phyloP scores from a whole-genome alignment of 2,113 vertebrate genomes.

The Rhinoderma darwinii region DNA sequence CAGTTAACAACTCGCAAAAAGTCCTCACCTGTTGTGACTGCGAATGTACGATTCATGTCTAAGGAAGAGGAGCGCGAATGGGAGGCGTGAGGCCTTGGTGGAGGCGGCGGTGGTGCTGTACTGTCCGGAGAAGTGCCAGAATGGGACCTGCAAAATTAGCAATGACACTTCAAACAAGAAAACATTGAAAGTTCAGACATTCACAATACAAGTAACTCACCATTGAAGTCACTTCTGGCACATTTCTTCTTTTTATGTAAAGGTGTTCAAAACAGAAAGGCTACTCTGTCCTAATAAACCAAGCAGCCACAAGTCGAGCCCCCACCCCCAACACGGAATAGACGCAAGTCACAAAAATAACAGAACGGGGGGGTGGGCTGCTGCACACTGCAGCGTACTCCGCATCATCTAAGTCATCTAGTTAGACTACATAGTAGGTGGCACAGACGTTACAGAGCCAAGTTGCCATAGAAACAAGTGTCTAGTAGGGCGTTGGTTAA shows the following conservation, averaged over 20 bases:
- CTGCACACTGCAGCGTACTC: slow-evolving; percentile 17
- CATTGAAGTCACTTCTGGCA: background rate
- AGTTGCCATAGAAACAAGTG: slow-evolving; percentile 44
- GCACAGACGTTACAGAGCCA: slow-evolving; percentile 30
- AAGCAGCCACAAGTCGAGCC: background rate
- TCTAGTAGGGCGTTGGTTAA: slow-evolving; percentile 33
- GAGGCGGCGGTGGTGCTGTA: slow-evolving; percentile 89
- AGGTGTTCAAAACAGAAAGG: background rate
- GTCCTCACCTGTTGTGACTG: slow-evolving; percentile 78
- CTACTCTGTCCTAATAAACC: background rate
- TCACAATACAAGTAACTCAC: background rate
- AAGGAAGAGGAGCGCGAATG: slow-evolving; percentile 97
- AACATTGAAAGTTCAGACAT: background rate
- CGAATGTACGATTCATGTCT: slow-evolving; percentile 95
- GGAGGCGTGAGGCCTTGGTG: slow-evolving; percentile 90
- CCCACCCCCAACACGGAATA: background rate
- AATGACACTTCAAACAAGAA: slow-evolving; percentile 17
- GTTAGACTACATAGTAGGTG: slow-evolving; percentile 27
- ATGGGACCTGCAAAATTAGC: slow-evolving; percentile 84
- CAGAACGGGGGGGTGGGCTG: slow-evolving; percentile 1
- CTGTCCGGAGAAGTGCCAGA: slow-evolving; percentile 94
- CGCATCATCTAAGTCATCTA: slow-evolving; percentile 9
- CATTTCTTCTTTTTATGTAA: background rate
- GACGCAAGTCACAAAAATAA: background rate
- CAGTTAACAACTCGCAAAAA: background rate